A percentile compares a stretch with the other conserved stretches of the same genome.
These are phyloP conservation scores for Hemibagrus wyckioides DNA, from an alignment of 2,113 vertebrate genomes.

Conservation along the genomic window DNA sequence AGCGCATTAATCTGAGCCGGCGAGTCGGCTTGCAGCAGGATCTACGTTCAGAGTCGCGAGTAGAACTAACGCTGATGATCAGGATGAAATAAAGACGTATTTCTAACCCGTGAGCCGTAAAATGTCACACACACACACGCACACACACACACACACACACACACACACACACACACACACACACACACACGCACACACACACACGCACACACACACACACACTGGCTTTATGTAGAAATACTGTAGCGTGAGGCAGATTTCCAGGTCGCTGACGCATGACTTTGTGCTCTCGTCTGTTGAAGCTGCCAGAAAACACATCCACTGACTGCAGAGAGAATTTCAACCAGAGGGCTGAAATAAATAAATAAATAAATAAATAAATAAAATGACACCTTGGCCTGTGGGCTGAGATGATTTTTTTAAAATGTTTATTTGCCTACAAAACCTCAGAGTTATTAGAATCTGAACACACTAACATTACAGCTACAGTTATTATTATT, in stretches of 20 bases:
- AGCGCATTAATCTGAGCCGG: background rate
- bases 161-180: too few relatives aligned
- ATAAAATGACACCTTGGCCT: background rate
- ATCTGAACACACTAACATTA: too few relatives aligned
- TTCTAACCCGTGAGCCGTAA: background rate
- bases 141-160: too few relatives aligned
- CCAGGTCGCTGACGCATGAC: conserved; percentile 10
- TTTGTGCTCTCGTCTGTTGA: conserved; percentile 8
- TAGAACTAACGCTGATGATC: background rate
- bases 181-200: too few relatives aligned
- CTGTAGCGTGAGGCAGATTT: background rate
- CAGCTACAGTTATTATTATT: background rate
- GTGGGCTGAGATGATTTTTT: background rate
- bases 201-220: too few relatives aligned
- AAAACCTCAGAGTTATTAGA: background rate
- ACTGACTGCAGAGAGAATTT: conserved; percentile 5
- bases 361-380: background rate
- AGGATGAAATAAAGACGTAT: background rate
- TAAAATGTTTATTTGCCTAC: background rate
- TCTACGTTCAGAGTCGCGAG: background rate
- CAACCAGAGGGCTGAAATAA: background rate
- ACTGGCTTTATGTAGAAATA: background rate
- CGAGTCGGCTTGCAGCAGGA: background rate
- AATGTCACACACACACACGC: background rate
- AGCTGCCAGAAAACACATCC: conserved; percentile 19